Evolutionary conservation across 2,113 vertebrate species (phyloP).

Genomic region (Eurypyga helias): DNA sequence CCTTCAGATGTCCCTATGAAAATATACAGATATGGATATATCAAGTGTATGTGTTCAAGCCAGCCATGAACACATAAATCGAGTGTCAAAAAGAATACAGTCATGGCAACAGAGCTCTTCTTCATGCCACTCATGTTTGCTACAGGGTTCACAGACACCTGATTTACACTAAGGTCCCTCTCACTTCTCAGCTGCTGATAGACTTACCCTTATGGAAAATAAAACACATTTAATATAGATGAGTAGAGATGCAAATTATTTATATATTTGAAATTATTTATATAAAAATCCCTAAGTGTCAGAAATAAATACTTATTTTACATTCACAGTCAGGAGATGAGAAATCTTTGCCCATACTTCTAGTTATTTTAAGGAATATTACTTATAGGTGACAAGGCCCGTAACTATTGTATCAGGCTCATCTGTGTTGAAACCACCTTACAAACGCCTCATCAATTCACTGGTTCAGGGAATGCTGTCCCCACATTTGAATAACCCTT

Average conservation of each 20-base stretch:
- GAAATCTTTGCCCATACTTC: not conserved
- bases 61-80: not conserved
- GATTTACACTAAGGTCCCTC: not conserved
- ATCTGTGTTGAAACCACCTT: not conserved
- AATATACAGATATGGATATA: not conserved
- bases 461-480: not conserved
- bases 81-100: not conserved
- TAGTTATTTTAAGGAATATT: not conserved
- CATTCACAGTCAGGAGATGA: not conserved
- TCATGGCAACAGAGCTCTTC: not conserved
- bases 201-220: not conserved
- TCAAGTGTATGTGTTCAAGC: too few relatives aligned
- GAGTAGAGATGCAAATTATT: too few relatives aligned
- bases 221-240: not conserved
- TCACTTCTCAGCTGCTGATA: not conserved
- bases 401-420: not conserved
- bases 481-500: accelerated
- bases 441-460: not conserved
- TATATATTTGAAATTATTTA: not conserved
- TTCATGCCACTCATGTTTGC: not conserved
- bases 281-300: not conserved
- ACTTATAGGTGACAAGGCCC: not conserved
- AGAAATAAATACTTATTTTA: not conserved
- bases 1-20: accelerated
- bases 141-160: not conserved